phyloP scores from a whole-genome alignment of 2,797 vertebrate species.

The Aeoliscus strigatus region DNA sequence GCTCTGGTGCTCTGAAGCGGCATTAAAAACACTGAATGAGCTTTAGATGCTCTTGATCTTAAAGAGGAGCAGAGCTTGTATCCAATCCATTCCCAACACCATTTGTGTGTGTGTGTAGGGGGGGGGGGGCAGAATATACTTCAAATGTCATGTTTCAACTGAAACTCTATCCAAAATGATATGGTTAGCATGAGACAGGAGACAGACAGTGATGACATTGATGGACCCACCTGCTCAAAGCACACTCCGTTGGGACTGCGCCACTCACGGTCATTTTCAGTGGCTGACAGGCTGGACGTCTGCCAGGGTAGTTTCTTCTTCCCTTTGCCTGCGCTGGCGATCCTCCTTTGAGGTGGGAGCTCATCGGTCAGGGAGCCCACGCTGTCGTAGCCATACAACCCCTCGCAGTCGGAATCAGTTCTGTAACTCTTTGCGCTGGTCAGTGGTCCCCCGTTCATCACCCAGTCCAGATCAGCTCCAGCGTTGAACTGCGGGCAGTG shows the following conservation, averaged over 20 bases:
- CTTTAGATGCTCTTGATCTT: constrained; percentile 10
- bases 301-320: constrained; percentile 95
- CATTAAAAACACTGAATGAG: constrained; percentile 15
- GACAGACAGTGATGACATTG: not conserved
- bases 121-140: too few species aligned
- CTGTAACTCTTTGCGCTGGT: constrained; percentile 78
- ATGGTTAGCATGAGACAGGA: constrained; percentile 16
- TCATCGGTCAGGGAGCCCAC: constrained; percentile 60
- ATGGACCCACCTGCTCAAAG: constrained; percentile 64
- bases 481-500: constrained; percentile 54
- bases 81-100: constrained; percentile 5
- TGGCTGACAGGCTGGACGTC: constrained; percentile 57
- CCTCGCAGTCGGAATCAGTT: constrained; percentile 57
- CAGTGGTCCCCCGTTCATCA: constrained; percentile 76
- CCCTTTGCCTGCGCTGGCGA: constrained; percentile 85
- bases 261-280: constrained; percentile 54
- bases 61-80: constrained; percentile 6
- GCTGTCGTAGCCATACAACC: constrained; percentile 60
- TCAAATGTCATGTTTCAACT: too few species aligned
- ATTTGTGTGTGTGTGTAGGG: too few species aligned
- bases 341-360: constrained; percentile 71
- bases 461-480: constrained; percentile 85
- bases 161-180: not conserved
- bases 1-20: constrained; percentile 1
- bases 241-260: constrained; percentile 49